A percentile compares a stretch with the other conserved stretches of the same genome.
Conservation (phyloP, 2,113 vertebrate genomes). For the Oncorhynchus gorbuscha region DNA sequence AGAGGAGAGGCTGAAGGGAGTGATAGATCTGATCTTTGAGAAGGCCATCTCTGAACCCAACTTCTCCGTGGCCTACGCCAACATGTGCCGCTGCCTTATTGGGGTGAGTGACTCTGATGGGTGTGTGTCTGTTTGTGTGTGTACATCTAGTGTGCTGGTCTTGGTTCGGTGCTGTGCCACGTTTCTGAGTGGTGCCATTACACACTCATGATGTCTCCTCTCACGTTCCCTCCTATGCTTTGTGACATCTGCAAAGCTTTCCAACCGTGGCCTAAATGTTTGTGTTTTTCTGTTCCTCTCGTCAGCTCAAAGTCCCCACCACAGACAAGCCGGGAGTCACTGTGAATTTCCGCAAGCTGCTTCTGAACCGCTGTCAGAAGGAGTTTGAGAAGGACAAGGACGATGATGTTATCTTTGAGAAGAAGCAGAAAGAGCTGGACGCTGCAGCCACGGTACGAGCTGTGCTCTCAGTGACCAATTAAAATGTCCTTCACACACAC, state of each 20-base stretch:
- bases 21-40: slow-evolving; percentile 97
- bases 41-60: slow-evolving; percentile 98
- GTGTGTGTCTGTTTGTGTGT: not conserved
- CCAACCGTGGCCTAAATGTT: not conserved
- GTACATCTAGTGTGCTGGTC: too few species aligned
- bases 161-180: slow-evolving; percentile 19
- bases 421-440: slow-evolving; percentile 95
- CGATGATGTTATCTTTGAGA: slow-evolving; percentile 92
- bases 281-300: not conserved
- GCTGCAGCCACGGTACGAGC: slow-evolving; percentile 82
- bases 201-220: too few species aligned
- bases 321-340: slow-evolving; percentile 86
- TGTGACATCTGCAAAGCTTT: not conserved
- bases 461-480: not conserved
- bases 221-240: too few species aligned
- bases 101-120: slow-evolving; percentile 72
- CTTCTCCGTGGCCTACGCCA: slow-evolving; percentile 99
- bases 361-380: slow-evolving; percentile 96
- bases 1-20: slow-evolving; percentile 93
- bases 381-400: slow-evolving; percentile 99
- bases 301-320: slow-evolving; percentile 90
- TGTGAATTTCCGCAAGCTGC: slow-evolving; percentile 95
- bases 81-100: slow-evolving; percentile 99
- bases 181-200: slow-evolving; percentile 26
- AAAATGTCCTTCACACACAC: not conserved